Evolutionary conservation across 2,888 invertebrate species (phyloP).

Genomic region (Eudemis profundana): DNA sequence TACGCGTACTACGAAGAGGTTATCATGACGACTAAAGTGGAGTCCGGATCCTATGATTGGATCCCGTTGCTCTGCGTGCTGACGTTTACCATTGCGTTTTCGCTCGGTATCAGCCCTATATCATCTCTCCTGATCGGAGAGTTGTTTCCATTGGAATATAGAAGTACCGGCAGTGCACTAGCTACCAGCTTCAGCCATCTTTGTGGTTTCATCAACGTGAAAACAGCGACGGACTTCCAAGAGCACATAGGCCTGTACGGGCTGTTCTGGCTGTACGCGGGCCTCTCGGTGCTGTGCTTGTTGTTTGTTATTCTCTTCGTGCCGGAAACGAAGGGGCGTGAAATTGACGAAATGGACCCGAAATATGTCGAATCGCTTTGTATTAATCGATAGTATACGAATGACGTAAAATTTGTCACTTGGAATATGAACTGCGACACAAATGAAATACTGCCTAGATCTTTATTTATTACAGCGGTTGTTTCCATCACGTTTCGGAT

Average conservation of each 20-base stretch:
- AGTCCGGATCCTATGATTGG: slow-evolving; percentile 89
- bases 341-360: slow-evolving; percentile 94
- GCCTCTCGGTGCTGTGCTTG: slow-evolving; percentile 91
- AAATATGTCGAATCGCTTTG: slow-evolving; percentile 86
- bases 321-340: slow-evolving; percentile 95
- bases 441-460: too few species aligned
- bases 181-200: slow-evolving; percentile 93
- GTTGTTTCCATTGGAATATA: slow-evolving; percentile 89
- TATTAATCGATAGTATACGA: slow-evolving; percentile 79
- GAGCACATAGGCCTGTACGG: slow-evolving; percentile 90
- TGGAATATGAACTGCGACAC: too few species aligned
- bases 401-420: slow-evolving; percentile 15
- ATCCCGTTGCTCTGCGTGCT: slow-evolving; percentile 93
- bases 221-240: slow-evolving; percentile 92
- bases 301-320: slow-evolving; percentile 93
- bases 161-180: slow-evolving; percentile 88
- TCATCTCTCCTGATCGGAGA: slow-evolving; percentile 90
- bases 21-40: slow-evolving; percentile 65
- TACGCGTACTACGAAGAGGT: slow-evolving; percentile 92
- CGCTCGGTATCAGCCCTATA: slow-evolving; percentile 91
- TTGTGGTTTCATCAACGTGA: slow-evolving; percentile 94
- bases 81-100: slow-evolving; percentile 93
- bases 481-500: too few species aligned
- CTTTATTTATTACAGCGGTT: too few species aligned
- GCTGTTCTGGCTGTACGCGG: slow-evolving; percentile 94